Evolutionary conservation across 2,888 invertebrate species (phyloP).

Genomic region (Ctena decussata): DNA sequence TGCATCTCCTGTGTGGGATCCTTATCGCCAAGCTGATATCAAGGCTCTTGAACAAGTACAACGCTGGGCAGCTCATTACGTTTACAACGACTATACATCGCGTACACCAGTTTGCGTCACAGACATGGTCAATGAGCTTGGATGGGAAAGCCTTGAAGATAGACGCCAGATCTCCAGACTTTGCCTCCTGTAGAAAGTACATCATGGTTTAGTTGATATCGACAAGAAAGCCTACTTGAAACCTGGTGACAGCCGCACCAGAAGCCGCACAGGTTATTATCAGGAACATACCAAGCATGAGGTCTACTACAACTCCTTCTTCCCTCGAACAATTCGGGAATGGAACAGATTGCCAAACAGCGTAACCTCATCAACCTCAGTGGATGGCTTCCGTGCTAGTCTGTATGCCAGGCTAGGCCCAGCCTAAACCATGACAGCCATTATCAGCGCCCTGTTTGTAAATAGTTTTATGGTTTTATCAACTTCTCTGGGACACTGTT

Average conservation of each 20-base stretch:
- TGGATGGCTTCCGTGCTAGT: neutral
- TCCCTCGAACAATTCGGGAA: constrained; percentile 11
- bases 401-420: neutral
- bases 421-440: neutral
- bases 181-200: neutral
- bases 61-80: neutral
- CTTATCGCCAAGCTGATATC: neutral
- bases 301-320: neutral
- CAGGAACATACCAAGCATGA: neutral
- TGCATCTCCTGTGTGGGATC: neutral
- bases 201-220: neutral
- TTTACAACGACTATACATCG: neutral
- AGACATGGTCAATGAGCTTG: neutral
- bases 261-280: neutral
- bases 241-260: neutral
- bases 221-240: neutral
- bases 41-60: neutral
- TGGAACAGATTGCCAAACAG: neutral
- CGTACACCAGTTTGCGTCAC: neutral
- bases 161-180: neutral
- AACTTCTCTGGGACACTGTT: no score
- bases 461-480: constrained; percentile 1
- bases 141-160: neutral
- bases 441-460: neutral
- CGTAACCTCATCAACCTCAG: neutral